phyloP scores from a whole-genome alignment of 92 coral and sea anemone genomes.

The Nematostella vectensis region DNA sequence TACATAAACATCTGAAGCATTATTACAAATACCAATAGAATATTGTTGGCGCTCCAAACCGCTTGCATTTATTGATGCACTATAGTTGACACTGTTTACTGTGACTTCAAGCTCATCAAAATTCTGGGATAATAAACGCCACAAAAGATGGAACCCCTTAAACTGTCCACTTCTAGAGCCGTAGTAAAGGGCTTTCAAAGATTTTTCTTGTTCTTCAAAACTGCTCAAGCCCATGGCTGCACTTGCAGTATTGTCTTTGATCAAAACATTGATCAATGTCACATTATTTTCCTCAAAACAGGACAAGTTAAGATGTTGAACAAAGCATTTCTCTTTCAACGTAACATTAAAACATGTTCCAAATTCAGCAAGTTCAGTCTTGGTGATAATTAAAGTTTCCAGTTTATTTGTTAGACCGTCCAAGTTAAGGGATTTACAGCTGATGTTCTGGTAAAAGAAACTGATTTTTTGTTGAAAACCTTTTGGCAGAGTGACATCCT shows the following conservation, averaged over 20 bases:
- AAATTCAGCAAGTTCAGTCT: too few relatives aligned
- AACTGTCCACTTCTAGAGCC: too few relatives aligned
- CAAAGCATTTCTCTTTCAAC: neutral
- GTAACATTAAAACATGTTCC: neutral
- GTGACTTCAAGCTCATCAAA: neutral
- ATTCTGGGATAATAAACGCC: neutral
- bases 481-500: neutral
- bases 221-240: neutral
- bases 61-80: neutral
- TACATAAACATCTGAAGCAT: neutral
- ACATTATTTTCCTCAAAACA: neutral
- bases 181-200: too few relatives aligned
- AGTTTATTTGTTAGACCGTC: too few relatives aligned
- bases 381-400: too few relatives aligned
- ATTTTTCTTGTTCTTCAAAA: neutral
- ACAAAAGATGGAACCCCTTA: too few relatives aligned
- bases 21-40: neutral
- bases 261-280: neutral
- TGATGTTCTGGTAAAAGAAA: too few relatives aligned
- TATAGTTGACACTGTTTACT: neutral
- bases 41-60: neutral
- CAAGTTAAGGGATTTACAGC: too few relatives aligned
- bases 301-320: neutral
- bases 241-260: neutral
- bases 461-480: too few relatives aligned